Evolutionary conservation across 2,888 invertebrate genomes (phyloP).

Genomic region (Rhaphigaster nebulosa): DNA sequence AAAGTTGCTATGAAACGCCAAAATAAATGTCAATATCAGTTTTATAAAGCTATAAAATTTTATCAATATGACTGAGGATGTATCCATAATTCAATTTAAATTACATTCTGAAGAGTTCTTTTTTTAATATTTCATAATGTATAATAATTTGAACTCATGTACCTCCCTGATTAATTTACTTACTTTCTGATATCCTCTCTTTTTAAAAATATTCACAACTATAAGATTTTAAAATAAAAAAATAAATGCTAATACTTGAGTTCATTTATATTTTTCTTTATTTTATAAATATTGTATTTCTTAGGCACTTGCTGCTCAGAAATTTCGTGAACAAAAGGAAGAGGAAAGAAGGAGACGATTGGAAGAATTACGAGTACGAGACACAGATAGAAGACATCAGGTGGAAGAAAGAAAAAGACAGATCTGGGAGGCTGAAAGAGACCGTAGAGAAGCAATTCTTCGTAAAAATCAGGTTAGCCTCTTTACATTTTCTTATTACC

Average conservation of each 20-base stretch:
- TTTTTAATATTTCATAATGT: no score
- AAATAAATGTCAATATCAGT: background rate
- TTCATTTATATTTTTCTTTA: background rate
- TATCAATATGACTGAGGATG: background rate
- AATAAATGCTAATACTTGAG: background rate
- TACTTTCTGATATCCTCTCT: background rate
- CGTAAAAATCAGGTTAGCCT: slow-evolving; percentile 78
- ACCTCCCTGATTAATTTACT: background rate
- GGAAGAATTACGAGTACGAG: slow-evolving; percentile 84
- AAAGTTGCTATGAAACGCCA: background rate
- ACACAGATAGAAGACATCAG: slow-evolving; percentile 73
- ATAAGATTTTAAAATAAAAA: background rate
- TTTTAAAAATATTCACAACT: background rate
- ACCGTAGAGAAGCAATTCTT: slow-evolving; percentile 87
- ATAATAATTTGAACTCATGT: background rate
- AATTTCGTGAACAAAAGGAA: slow-evolving; percentile 90
- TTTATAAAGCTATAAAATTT: background rate
- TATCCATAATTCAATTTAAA: no score
- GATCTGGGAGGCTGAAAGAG: slow-evolving; percentile 90
- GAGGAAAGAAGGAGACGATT: slow-evolving; percentile 85
- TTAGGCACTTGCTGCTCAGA: slow-evolving; percentile 85
- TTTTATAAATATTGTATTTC: slow-evolving; percentile 21
- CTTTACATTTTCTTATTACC: background rate
- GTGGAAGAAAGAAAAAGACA: slow-evolving; percentile 91
- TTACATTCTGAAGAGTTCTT: no score